phyloP scores from a whole-genome alignment of 1,140 invertebrate species.

The Eriosoma lanigerum region DNA sequence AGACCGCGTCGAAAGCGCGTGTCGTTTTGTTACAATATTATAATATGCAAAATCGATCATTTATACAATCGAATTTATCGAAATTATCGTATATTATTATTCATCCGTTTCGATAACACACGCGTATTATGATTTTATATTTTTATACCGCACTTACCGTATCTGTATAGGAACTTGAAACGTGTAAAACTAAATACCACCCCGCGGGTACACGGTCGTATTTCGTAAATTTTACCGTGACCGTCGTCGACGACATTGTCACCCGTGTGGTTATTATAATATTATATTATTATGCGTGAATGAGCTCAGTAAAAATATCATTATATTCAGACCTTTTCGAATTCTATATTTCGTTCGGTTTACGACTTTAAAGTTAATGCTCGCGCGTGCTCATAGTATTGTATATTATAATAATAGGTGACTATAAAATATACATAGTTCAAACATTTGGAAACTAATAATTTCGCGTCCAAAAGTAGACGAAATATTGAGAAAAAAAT shows the following conservation, averaged over 20 bases:
- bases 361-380: no score
- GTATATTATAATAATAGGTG: no score
- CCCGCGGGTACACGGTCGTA: neutral
- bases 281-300: neutral
- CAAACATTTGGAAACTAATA: no score
- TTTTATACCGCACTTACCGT: neutral
- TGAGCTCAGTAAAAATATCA: no score
- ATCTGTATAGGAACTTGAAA: no score
- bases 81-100: neutral
- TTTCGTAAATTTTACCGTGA: neutral
- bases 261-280: neutral
- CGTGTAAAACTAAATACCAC: no score
- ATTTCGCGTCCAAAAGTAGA: no score
- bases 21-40: no score
- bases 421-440: no score
- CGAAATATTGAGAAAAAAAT: no score
- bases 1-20: neutral
- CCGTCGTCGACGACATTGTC: neutral
- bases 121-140: neutral
- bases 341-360: no score
- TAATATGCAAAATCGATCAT: neutral
- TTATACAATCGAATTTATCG: neutral
- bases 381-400: no score
- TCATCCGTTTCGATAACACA: neutral
- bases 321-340: neutral